Conservation (phyloP, 1,140 invertebrate species). For the Ceratina japonica region DNA sequence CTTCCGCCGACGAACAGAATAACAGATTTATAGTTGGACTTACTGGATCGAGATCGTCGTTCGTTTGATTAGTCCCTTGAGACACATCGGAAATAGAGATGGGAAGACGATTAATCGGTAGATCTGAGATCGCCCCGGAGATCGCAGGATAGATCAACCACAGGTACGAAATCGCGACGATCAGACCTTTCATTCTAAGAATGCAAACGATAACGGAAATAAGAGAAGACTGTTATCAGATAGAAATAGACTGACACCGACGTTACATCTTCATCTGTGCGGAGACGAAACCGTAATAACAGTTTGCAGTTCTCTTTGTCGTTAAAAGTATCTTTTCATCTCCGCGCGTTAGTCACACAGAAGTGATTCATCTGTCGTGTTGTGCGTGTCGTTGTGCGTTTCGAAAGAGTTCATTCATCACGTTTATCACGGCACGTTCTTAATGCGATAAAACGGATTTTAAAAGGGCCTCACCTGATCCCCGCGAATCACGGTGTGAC, state of each 20-base stretch:
- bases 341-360: neutral
- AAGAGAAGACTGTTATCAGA: neutral
- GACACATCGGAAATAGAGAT: no score
- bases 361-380: neutral
- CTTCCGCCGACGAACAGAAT: neutral
- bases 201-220: neutral
- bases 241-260: neutral
- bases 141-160: neutral
- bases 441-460: no score
- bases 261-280: neutral
- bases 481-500: no score
- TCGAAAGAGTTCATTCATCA: neutral
- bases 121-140: no score
- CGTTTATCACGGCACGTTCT: no score
- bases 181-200: conserved; percentile 7
- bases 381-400: neutral
- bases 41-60: conserved; percentile 38
- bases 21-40: conserved; percentile 2
- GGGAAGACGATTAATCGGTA: no score
- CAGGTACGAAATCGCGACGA: neutral
- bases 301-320: neutral
- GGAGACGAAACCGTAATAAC: neutral
- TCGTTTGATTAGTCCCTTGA: neutral
- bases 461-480: no score
- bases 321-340: neutral